These are phyloP conservation scores for Gymnocephalus cernua DNA, from an alignment of 2,113 vertebrate species.

Conservation along the genomic window DNA sequence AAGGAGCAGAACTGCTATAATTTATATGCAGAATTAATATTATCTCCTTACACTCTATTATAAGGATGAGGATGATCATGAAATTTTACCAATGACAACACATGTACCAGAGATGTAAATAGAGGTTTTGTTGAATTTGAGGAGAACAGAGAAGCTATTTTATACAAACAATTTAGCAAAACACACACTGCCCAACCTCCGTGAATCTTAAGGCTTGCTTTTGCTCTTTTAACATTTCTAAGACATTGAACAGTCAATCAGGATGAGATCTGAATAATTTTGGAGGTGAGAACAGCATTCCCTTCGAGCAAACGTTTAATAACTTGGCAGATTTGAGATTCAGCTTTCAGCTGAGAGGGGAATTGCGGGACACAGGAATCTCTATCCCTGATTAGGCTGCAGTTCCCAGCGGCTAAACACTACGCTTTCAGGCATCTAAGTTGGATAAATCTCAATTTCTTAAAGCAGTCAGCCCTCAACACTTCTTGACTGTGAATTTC, in stretches of 20 bases:
- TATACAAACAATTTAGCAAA: not conserved
- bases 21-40: not conserved
- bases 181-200: not conserved
- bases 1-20: constrained; percentile 13
- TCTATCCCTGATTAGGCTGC: constrained; percentile 9
- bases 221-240: not conserved
- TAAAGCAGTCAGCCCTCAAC: not conserved
- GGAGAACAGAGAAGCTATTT: not conserved
- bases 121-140: not conserved
- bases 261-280: not conserved
- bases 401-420: constrained; percentile 11
- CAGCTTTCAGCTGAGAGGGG: constrained; percentile 1
- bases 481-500: not conserved
- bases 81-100: not conserved
- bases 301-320: not conserved
- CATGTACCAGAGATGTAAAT: not conserved
- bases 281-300: not conserved
- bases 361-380: not conserved
- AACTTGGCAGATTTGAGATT: constrained; percentile 3
- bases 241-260: not conserved
- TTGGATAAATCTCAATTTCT: not conserved
- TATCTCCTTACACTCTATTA: not conserved
- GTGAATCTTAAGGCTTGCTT: not conserved
- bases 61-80: not conserved
- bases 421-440: constrained; percentile 6